A percentile compares a stretch with the other conserved stretches of the same genome.
Conservation (phyloP, 2,888 invertebrate genomes). For the Nemoura dubitans region DNA sequence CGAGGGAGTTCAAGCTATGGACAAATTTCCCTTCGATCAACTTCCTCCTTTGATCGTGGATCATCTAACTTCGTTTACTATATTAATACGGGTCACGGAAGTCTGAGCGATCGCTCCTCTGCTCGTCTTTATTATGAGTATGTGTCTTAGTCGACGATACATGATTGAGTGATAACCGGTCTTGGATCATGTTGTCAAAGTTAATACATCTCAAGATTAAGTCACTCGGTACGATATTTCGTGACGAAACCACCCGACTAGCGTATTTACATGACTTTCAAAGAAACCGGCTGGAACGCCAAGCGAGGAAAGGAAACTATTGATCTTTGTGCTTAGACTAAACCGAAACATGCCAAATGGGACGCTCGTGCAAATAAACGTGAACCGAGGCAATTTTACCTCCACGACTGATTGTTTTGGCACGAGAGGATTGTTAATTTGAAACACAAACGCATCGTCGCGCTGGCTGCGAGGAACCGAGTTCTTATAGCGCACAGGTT, state of each 20-base stretch:
- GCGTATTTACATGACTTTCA: not conserved
- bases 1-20: not conserved
- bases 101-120: not conserved
- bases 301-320: not conserved
- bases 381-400: not conserved
- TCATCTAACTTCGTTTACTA: not conserved
- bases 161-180: not conserved
- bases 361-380: not conserved
- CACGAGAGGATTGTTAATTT: not conserved
- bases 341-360: not conserved
- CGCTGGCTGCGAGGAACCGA: not conserved
- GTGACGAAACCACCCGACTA: not conserved
- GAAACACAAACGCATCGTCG: not conserved
- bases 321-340: not conserved
- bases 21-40: conserved; percentile 7
- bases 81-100: not conserved
- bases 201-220: not conserved
- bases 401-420: not conserved
- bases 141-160: not conserved
- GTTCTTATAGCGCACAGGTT: not conserved
- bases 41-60: not conserved
- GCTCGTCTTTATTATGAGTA: not conserved
- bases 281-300: not conserved
- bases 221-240: conserved; percentile 4
- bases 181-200: not conserved